Percentiles rank a stretch among this genome's conserved stretches.
Conservation (phyloP, 2,113 vertebrate genomes). For the Pterocles orientalis region DNA sequence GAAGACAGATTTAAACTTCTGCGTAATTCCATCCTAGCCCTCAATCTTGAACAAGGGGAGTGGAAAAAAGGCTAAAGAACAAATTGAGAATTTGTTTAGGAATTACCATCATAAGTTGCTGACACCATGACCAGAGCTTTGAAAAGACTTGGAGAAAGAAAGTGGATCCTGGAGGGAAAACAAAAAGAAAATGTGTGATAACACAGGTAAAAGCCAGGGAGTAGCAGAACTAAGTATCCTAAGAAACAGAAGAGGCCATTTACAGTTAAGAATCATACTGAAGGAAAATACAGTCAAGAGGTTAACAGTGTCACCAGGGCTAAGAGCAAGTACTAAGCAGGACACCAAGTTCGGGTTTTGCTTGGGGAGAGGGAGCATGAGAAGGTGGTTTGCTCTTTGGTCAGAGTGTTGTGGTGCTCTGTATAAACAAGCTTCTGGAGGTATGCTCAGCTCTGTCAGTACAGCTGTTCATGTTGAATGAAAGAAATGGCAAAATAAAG, state of each 20-base stretch:
- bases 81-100: background rate
- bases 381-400: background rate
- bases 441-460: background rate
- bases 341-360: background rate
- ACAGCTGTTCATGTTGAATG: background rate
- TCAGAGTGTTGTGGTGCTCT: background rate
- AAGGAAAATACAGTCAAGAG: background rate
- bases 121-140: background rate
- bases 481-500: background rate
- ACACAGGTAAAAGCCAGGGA: background rate
- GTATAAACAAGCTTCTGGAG: background rate
- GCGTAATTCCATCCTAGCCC: rapidly evolving
- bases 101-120: background rate
- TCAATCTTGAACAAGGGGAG: background rate
- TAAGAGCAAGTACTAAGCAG: background rate
- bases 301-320: background rate
- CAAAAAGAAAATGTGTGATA: background rate
- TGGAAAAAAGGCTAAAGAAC: background rate
- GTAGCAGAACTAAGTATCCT: background rate
- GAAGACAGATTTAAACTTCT: background rate
- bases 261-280: background rate
- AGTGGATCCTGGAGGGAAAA: background rate
- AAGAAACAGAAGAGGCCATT: background rate
- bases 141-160: background rate
- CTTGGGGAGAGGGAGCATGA: background rate